Evolutionary conservation across 1,140 invertebrate species (phyloP).

Genomic region (Ceratosolen solmsi): DNA sequence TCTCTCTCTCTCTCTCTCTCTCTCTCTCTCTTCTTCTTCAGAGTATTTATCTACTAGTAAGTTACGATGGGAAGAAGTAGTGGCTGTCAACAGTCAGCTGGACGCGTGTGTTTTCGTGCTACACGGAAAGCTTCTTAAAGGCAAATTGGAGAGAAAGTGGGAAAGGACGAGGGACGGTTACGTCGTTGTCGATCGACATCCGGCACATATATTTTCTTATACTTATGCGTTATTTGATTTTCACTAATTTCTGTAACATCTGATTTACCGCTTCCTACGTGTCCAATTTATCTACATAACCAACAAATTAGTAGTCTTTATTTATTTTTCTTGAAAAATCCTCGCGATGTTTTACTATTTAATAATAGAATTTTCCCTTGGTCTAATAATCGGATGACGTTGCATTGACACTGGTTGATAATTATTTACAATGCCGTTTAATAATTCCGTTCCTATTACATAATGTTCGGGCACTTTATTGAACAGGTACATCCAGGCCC

Average conservation of each 20-base stretch:
- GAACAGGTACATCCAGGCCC: too few species aligned
- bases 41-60: conserved; percentile 23
- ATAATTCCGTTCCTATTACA: too few species aligned
- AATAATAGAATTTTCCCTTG: too few species aligned
- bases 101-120: neutral
- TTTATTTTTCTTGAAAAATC: conserved; percentile 3
- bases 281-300: too few species aligned
- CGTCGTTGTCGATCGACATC: neutral
- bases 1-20: neutral
- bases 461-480: too few species aligned
- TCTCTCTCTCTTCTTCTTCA: neutral
- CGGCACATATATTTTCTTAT: neutral
- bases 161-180: neutral
- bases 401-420: neutral
- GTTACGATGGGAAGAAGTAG: neutral
- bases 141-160: neutral
- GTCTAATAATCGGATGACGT: too few species aligned
- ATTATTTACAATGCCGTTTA: too few species aligned
- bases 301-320: too few species aligned
- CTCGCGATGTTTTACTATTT: neutral
- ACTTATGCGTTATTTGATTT: neutral
- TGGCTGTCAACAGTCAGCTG: conserved; percentile 29
- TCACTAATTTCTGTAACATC: conserved; percentile 9
- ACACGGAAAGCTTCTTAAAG: neutral
- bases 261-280: neutral